Conservation (phyloP, 1,140 invertebrate genomes). For the Aphelenchoides avenae region DNA sequence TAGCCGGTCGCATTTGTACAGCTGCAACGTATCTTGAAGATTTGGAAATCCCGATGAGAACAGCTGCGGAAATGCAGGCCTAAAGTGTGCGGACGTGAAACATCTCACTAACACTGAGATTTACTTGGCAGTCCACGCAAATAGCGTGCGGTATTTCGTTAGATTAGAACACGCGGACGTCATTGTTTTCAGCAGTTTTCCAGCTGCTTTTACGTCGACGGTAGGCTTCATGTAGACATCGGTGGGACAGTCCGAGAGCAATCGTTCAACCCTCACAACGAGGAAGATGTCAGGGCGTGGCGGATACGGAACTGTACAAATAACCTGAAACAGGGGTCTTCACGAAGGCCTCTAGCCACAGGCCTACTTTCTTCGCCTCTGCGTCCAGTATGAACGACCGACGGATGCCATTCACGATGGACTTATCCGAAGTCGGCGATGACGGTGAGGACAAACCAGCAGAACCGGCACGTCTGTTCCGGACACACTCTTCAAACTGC, state of each 20-base stretch:
- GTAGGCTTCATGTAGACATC: slow-evolving; percentile 31
- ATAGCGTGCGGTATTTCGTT: slow-evolving; percentile 32
- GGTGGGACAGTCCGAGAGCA: slow-evolving; percentile 34
- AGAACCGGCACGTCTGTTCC: neutral
- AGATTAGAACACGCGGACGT: slow-evolving; percentile 13
- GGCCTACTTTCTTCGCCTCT: slow-evolving; percentile 13
- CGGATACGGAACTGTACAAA: slow-evolving; percentile 28
- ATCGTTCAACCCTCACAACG: slow-evolving; percentile 29
- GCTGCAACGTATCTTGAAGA: slow-evolving; percentile 10
- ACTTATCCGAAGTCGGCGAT: neutral
- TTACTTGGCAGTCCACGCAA: slow-evolving; percentile 38
- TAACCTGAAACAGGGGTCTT: slow-evolving; percentile 6
- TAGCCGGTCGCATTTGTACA: slow-evolving; percentile 33
- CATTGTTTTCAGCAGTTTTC: slow-evolving; percentile 34
- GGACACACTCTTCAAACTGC: neutral
- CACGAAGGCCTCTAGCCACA: neutral
- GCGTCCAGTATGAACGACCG: neutral
- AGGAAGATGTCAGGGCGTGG: slow-evolving; percentile 30
- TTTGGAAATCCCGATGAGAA: slow-evolving; percentile 3
- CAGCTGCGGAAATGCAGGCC: slow-evolving; percentile 31
- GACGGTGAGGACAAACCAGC: too few species aligned
- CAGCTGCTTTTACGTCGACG: slow-evolving; percentile 23
- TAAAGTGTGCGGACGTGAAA: slow-evolving; percentile 7
- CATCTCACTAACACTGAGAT: neutral
- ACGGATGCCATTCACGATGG: neutral